A percentile compares a stretch with the other conserved stretches of the same genome.
These are phyloP conservation scores for Heterochromis multidens DNA, from an alignment of 2,113 vertebrate species.

Conservation along the genomic window DNA sequence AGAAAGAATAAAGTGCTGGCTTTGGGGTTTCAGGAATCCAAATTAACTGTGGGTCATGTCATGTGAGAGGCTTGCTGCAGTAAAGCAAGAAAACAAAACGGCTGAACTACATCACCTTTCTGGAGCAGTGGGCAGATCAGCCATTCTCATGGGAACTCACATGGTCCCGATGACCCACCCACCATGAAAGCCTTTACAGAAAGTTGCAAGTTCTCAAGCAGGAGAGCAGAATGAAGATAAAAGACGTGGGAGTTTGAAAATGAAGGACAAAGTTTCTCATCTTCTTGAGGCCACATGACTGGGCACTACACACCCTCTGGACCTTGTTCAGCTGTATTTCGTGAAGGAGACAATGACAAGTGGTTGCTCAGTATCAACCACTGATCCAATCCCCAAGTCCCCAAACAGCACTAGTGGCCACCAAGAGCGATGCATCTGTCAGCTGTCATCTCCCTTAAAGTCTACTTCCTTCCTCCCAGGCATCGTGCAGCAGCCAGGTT, in stretches of 20 bases:
- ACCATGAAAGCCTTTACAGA: constrained; percentile 19
- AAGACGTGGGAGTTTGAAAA: constrained; percentile 17
- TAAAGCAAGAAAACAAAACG: constrained; percentile 48
- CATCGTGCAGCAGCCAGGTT: constrained; percentile 41
- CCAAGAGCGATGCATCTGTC: constrained; percentile 56
- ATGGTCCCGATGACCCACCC: constrained; percentile 23
- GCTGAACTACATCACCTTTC: constrained; percentile 56
- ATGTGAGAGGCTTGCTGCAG: constrained; percentile 31
- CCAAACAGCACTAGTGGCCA: constrained; percentile 40
- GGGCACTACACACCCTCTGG: not conserved
- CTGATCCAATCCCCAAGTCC: constrained; percentile 24
- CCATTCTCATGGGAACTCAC: constrained; percentile 60
- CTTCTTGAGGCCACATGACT: constrained; percentile 14
- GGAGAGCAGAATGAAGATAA: constrained; percentile 22
- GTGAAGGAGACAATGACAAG: constrained; percentile 34
- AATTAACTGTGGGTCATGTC: constrained; percentile 72
- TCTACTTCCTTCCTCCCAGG: constrained; percentile 57
- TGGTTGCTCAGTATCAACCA: constrained; percentile 39
- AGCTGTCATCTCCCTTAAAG: constrained; percentile 57
- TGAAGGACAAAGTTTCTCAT: constrained; percentile 26
- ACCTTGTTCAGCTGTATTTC: constrained; percentile 32
- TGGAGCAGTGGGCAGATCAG: constrained; percentile 44
- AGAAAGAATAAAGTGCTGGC: constrained; percentile 51
- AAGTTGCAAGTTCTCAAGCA: constrained; percentile 17
- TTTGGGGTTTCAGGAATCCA: constrained; percentile 52